Evolutionary conservation across 2,113 vertebrate species (phyloP), one percentile per base, ranked within the genome.

Genomic region (Hucho hucho): DNA sequence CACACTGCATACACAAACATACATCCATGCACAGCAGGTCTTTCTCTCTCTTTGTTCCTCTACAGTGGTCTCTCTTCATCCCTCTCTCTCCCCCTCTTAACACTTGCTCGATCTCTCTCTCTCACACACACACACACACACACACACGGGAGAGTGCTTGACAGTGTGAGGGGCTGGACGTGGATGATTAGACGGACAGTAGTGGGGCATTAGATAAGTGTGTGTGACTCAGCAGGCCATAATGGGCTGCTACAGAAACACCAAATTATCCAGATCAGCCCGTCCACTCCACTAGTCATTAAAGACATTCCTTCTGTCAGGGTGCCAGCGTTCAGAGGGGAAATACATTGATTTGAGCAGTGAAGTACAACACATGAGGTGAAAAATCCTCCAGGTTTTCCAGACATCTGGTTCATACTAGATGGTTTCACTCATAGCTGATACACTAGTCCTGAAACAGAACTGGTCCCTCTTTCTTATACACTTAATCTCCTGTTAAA

Each of bases 251-350:
- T 83, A 83, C 76, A 89, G 79, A 89, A 77, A 85, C 80, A 75
- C 84, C 43, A 77, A 85, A 88, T 90, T 86, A 89, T 67, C 81
- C 80, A 77, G 75, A 76, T 75, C 81, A 70, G 75, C 81, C 75
- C 75, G 72, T 72, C 82, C 61, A 87, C 87, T 88, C 74, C 53
- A 70, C 7, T 69, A 61, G 16, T 47, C 67, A 69, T 26, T 61
- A 69, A 69, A 63, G 18, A 64, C 63, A 64, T 64, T 12, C 66
- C 22, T 22, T 59, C 64, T 66, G 64, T 46, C 58, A 59, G 47
- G 47, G 47, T 59, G 49, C 49, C 22, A 46, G 72, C 37, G 25
- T 29, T 49, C 70, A 71, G 0, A 46, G 6, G 13, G 59, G 47
- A 64, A 75, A 87, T 83, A 75, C 67, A 80, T 65, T 3, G 3